A percentile compares a stretch with the other conserved stretches of the same genome.
Conservation (phyloP, 1,140 invertebrate genomes). For the Zaprionus kolodkinae region DNA sequence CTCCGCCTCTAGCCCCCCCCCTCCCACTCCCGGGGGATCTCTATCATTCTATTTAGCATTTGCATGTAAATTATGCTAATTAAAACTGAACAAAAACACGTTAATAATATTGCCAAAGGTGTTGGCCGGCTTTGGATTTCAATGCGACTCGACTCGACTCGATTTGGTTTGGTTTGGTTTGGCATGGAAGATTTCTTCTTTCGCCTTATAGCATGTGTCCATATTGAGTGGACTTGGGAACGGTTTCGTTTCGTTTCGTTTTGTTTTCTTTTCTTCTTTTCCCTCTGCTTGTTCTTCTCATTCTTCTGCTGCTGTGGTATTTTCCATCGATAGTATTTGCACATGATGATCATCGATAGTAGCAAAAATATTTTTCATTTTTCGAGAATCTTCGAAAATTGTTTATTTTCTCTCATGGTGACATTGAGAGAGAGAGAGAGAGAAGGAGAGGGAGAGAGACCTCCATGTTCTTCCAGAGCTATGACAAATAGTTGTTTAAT, state of each 20-base stretch:
- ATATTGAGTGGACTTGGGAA: conserved; percentile 26
- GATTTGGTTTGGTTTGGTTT: conserved; percentile 26
- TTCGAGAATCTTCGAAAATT: neutral
- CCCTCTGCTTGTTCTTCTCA: neutral
- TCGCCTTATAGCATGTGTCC: conserved; percentile 20
- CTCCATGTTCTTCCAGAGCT: neutral
- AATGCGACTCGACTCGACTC: conserved; percentile 15
- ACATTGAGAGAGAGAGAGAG: neutral
- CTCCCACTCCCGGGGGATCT: neutral
- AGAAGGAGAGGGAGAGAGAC: neutral
- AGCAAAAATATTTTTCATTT: neutral
- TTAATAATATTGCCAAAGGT: conserved; percentile 72
- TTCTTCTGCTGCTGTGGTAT: neutral
- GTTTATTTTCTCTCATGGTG: neutral
- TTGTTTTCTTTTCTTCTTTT: no score
- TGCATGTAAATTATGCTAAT: conserved; percentile 79
- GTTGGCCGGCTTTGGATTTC: conserved; percentile 51
- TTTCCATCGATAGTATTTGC: conserved; percentile 12
- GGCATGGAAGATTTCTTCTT: conserved; percentile 58
- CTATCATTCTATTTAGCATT: conserved; percentile 71
- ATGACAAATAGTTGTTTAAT: conserved; percentile 2
- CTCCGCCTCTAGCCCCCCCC: neutral
- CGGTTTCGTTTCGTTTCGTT: neutral
- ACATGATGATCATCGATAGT: neutral
- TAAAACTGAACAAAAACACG: conserved; percentile 78